These are phyloP conservation scores for Zaprionus camerounensis DNA, from an alignment of 1,140 invertebrate species.

Conservation along the genomic window DNA sequence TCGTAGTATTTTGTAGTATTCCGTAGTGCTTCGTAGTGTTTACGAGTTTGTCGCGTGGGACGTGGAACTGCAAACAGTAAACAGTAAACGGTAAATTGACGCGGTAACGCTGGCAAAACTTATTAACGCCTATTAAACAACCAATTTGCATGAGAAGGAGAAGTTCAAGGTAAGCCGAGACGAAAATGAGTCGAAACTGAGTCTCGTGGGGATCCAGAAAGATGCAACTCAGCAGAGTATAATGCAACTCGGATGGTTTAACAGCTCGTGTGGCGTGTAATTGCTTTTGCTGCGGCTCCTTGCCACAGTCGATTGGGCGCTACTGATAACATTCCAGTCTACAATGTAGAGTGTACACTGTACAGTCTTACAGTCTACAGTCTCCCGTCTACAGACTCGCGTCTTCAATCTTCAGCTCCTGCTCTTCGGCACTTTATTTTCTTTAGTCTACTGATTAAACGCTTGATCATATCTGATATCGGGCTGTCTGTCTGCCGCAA, in stretches of 20 bases:
- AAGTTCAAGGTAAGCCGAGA: constrained; percentile 72
- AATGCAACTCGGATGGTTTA: constrained; percentile 23
- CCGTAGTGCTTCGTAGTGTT: constrained; percentile 35
- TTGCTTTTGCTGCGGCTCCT: constrained; percentile 56
- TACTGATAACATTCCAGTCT: constrained; percentile 71
- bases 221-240: constrained; percentile 13
- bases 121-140: constrained; percentile 68
- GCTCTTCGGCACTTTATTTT: constrained; percentile 46
- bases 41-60: constrained; percentile 67
- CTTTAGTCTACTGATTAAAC: constrained; percentile 77
- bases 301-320: constrained; percentile 42
- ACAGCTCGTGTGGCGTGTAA: constrained; percentile 55
- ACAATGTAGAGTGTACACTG: background rate
- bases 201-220: background rate
- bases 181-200: background rate
- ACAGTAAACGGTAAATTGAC: constrained; percentile 62
- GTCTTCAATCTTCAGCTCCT: constrained; percentile 10
- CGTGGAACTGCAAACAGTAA: constrained; percentile 44
- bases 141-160: constrained; percentile 59
- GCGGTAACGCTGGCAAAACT: constrained; percentile 48
- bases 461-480: constrained; percentile 57
- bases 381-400: background rate
- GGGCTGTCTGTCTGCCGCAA: constrained; percentile 41
- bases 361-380: too few relatives aligned
- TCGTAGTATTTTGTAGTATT: constrained; percentile 2